Conservation (phyloP, 1,140 invertebrate genomes). For the Lucilia sericata region DNA sequence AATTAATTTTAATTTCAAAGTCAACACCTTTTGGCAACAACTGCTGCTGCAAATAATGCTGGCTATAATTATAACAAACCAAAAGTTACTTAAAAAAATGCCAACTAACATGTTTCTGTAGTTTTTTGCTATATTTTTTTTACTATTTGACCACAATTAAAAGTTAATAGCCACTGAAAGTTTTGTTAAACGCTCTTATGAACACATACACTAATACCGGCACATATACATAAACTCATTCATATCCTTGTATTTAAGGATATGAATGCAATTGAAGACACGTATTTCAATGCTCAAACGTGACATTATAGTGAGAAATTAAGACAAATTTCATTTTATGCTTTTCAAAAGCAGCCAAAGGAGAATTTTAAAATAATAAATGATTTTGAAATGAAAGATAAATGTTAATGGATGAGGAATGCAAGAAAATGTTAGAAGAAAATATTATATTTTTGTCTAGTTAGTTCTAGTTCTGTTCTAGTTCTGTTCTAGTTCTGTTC, state of each 20-base stretch:
- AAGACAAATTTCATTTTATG: constrained; percentile 32
- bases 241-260: not conserved
- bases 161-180: constrained; percentile 42
- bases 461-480: too few species aligned
- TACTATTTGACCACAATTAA: constrained; percentile 37
- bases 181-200: not conserved
- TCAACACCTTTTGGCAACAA: constrained; percentile 43
- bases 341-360: not conserved
- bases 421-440: too few species aligned
- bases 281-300: constrained; percentile 41
- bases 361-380: not conserved
- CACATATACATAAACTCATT: too few species aligned
- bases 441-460: too few species aligned
- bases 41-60: not conserved
- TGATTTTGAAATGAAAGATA: too few species aligned
- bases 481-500: too few species aligned
- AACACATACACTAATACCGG: not conserved
- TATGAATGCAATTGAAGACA: constrained; percentile 9
- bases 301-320: constrained; percentile 37
- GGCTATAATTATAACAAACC: not conserved
- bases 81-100: constrained; percentile 6
- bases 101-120: not conserved
- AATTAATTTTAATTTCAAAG: constrained; percentile 44
- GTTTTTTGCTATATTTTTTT: not conserved
- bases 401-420: too few species aligned